Percentiles rank a stretch among this genome's conserved stretches.
Conservation (phyloP, 2,113 vertebrate genomes). For the Anhinga rufa region DNA sequence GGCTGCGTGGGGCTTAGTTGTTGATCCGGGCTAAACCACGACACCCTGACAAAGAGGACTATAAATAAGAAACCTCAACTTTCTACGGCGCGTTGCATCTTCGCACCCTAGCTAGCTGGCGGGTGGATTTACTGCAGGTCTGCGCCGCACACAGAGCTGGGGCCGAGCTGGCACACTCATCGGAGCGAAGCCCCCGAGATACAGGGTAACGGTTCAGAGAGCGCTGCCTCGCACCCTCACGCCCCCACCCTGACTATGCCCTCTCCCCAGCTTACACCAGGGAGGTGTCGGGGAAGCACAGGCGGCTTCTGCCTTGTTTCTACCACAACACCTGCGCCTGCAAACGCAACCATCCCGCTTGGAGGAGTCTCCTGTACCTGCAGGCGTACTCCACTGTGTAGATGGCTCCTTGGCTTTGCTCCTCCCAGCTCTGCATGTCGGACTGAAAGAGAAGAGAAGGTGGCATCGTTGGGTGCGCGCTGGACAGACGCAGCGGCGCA, state of each 20-base stretch:
- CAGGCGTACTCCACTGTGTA: slow-evolving; percentile 96
- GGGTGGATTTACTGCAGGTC: background rate
- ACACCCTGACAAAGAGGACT: no score
- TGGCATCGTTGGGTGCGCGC: fast-evolving
- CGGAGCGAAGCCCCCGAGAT: background rate
- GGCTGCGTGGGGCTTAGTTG: no score
- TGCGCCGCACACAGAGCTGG: fast-evolving
- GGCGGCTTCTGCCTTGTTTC: background rate
- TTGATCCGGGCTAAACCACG: no score
- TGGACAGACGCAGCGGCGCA: fast-evolving
- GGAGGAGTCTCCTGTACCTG: slow-evolving; percentile 73
- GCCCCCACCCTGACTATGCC: fast-evolving
- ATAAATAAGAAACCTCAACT: background rate
- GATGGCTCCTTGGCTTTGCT: slow-evolving; percentile 96
- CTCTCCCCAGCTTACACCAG: background rate
- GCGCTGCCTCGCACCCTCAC: background rate
- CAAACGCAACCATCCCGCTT: background rate
- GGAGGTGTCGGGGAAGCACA: background rate
- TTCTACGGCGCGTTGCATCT: background rate
- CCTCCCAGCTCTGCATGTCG: slow-evolving; percentile 97
- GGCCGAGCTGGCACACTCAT: background rate
- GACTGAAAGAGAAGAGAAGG: slow-evolving; percentile 70
- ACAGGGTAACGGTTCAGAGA: background rate
- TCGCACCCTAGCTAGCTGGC: background rate
- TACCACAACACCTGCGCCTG: background rate